Conservation (phyloP, 2,113 vertebrate genomes). For the Nycticryphes semicollaris region DNA sequence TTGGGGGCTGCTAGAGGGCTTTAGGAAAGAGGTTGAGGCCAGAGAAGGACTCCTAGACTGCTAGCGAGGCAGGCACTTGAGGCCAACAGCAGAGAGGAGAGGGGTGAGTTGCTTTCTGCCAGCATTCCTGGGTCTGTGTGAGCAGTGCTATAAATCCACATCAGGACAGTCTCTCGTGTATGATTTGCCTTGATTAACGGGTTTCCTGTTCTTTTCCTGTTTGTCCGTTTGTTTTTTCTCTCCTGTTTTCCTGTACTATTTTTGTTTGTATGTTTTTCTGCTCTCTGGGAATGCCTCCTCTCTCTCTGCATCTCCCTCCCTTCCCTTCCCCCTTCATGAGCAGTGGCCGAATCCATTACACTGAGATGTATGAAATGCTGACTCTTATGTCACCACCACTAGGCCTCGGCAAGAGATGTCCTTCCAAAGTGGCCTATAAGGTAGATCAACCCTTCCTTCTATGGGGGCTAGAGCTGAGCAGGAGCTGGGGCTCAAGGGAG, state of each 20-base stretch:
- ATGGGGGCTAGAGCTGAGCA: conserved; percentile 61
- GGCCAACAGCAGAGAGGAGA: conserved; percentile 30
- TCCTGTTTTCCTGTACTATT: conserved; percentile 74
- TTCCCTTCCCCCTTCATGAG: conserved; percentile 76
- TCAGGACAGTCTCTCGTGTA: conserved; percentile 74
- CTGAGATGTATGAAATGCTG: conserved; percentile 99
- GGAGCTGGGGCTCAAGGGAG: conserved; percentile 37
- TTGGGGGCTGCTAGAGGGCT: conserved; percentile 29
- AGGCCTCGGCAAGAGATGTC: conserved; percentile 99
- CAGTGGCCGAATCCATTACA: conserved; percentile 99
- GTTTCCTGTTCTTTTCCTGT: conserved; percentile 85
- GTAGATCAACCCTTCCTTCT: conserved; percentile 86
- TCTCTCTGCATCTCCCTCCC: conserved; percentile 75
- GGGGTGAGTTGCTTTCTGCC: conserved; percentile 27
- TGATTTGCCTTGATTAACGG: conserved; percentile 83
- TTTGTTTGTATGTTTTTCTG: conserved; percentile 73
- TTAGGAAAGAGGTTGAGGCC: background rate
- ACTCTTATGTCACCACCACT: conserved; percentile 99
- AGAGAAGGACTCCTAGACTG: background rate
- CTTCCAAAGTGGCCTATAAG: conserved; percentile 99
- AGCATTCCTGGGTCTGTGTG: conserved; percentile 78
- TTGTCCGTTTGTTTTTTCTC: conserved; percentile 78
- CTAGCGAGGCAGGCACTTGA: conserved; percentile 1
- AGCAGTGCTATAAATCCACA: conserved; percentile 79
- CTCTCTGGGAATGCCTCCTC: conserved; percentile 80